Evolutionary conservation across 2,888 invertebrate genomes (phyloP).

Genomic region (Drosophila kanekoi): DNA sequence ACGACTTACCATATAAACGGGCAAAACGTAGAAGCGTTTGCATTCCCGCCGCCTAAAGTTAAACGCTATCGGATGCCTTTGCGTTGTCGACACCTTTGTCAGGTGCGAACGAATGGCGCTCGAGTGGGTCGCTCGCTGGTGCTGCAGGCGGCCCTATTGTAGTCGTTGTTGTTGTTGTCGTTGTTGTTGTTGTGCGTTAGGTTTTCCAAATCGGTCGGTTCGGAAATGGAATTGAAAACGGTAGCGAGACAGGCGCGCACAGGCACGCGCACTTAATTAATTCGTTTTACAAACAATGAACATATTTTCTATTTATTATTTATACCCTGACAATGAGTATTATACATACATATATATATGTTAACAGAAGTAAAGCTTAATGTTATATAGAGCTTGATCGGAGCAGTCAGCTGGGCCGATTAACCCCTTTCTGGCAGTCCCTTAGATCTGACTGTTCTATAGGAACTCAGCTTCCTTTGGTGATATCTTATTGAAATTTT

Average conservation of each 20-base stretch:
- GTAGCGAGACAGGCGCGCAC: constrained; percentile 35
- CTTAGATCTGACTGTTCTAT: background rate
- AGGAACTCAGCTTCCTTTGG: background rate
- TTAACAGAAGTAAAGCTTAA: too few species aligned
- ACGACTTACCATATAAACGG: constrained; percentile 74
- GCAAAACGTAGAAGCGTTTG: constrained; percentile 74
- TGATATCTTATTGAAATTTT: background rate
- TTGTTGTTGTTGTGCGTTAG: constrained; percentile 34
- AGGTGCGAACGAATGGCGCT: constrained; percentile 81
- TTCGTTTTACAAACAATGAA: constrained; percentile 61
- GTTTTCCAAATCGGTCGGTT: constrained; percentile 31
- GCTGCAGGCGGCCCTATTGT: constrained; percentile 69
- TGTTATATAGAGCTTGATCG: background rate
- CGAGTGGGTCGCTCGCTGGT: constrained; percentile 78
- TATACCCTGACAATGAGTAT: constrained; percentile 14
- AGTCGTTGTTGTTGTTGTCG: constrained; percentile 7
- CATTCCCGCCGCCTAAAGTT: constrained; percentile 75
- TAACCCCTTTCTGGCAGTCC: too few species aligned
- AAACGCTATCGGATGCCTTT: constrained; percentile 72
- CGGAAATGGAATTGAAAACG: constrained; percentile 52
- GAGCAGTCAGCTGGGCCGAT: background rate
- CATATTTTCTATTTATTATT: constrained; percentile 32
- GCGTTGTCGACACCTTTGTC: constrained; percentile 70
- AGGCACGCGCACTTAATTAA: constrained; percentile 55
- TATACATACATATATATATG: too few species aligned